phyloP scores from a whole-genome alignment of 2,888 invertebrate species.

The Encarsia formosa region DNA sequence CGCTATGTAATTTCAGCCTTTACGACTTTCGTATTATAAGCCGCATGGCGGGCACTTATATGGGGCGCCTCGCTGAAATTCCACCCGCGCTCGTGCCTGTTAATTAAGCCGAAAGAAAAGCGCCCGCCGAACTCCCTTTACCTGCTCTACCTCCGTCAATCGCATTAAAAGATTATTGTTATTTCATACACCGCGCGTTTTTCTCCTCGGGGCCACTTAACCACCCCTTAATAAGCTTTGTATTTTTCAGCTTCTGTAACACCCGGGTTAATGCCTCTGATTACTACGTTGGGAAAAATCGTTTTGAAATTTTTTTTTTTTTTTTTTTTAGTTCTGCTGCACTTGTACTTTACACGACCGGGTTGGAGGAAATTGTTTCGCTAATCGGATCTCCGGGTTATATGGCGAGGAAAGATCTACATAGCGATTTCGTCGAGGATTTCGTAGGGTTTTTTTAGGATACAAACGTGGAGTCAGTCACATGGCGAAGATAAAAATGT shows the following conservation, averaged over 20 bases:
- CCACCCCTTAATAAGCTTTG: not conserved
- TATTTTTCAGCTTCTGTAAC: not conserved
- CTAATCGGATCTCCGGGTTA: too few relatives aligned
- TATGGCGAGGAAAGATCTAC: too few relatives aligned
- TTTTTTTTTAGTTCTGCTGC: too few relatives aligned
- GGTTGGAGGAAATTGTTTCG: too few relatives aligned
- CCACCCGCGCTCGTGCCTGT: constrained; percentile 30
- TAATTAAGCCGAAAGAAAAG: constrained; percentile 24
- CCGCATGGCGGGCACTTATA: not conserved
- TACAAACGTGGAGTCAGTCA: too few relatives aligned
- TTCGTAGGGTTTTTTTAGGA: too few relatives aligned
- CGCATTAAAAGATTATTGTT: constrained; percentile 10
- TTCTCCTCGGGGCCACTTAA: not conserved
- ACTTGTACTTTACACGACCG: too few relatives aligned
- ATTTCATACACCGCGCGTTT: not conserved
- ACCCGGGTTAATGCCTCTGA: too few relatives aligned
- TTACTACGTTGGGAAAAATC: too few relatives aligned
- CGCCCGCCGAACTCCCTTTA: not conserved
- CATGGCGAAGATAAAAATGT: too few relatives aligned
- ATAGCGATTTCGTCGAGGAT: too few relatives aligned
- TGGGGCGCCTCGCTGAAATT: constrained; percentile 33
- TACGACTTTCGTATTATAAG: constrained; percentile 14
- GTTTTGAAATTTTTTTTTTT: too few relatives aligned
- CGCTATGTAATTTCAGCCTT: constrained; percentile 39
- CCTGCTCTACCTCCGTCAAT: constrained; percentile 8